phyloP scores from a whole-genome alignment of 2,797 vertebrate species.

The Streptopelia turtur region DNA sequence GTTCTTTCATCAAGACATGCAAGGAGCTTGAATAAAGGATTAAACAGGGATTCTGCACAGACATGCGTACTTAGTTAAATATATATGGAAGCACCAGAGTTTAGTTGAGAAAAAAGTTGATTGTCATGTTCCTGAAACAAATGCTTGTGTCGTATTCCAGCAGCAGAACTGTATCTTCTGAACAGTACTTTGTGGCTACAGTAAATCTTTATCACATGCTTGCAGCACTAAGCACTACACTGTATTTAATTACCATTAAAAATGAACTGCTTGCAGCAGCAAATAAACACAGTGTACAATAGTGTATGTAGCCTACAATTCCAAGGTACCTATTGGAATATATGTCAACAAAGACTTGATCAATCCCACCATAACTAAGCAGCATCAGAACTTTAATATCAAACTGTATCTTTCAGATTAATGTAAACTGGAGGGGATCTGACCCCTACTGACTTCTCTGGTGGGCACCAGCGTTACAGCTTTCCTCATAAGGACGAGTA shows the following conservation, averaged over 20 bases:
- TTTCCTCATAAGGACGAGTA: background rate
- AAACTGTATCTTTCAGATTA: background rate
- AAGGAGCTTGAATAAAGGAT: background rate
- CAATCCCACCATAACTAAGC: background rate
- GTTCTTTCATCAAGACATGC: background rate
- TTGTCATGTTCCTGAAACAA: background rate
- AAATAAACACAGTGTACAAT: background rate
- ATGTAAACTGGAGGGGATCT: background rate
- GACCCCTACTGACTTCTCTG: background rate
- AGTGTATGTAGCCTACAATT: background rate
- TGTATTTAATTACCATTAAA: background rate
- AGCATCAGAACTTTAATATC: background rate
- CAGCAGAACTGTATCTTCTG: background rate
- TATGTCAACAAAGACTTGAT: background rate
- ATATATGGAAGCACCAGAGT: background rate
- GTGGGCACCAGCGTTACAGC: background rate
- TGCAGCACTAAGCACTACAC: background rate
- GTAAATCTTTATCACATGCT: background rate
- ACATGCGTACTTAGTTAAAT: background rate
- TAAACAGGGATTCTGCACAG: background rate
- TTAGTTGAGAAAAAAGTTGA: background rate
- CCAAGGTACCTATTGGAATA: background rate
- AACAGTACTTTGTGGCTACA: background rate
- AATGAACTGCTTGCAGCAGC: background rate
- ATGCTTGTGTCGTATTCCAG: background rate